A percentile compares a stretch with the other conserved stretches of the same genome.
Evolutionary conservation across 2,113 vertebrate species (phyloP).

Genomic region (Macaca fascicularis): DNA sequence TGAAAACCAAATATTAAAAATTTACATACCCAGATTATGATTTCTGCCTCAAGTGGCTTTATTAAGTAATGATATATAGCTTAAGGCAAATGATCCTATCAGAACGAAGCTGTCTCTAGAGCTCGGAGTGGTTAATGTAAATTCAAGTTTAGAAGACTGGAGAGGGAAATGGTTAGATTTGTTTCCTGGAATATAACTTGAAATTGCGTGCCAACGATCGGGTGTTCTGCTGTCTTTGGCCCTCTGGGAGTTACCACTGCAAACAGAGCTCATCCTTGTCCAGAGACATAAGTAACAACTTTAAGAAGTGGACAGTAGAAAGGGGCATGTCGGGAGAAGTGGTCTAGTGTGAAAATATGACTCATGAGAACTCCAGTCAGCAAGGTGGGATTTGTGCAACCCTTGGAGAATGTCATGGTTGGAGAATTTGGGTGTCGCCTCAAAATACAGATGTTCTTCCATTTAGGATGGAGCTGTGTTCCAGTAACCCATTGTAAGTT

Average conservation of each 20-base stretch:
- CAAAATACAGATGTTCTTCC: not conserved
- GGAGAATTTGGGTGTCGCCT: constrained; percentile 1
- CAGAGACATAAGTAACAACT: constrained; percentile 58
- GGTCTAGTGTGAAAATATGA: constrained; percentile 11
- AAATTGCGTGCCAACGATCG: not conserved
- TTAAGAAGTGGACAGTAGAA: not conserved
- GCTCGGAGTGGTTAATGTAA: not conserved
- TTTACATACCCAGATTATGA: not conserved
- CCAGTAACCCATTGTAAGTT: not conserved
- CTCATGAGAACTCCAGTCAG: not conserved
- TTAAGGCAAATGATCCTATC: not conserved
- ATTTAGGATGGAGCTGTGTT: not conserved
- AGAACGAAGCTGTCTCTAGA: not conserved
- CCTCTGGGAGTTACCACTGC: not conserved
- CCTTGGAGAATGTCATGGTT: not conserved
- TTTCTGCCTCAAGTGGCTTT: not conserved
- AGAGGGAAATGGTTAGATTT: constrained; percentile 9
- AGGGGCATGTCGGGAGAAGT: not conserved
- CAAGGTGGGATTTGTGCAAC: constrained; percentile 1
- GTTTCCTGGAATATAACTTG: constrained; percentile 59
- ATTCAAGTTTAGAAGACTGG: not conserved
- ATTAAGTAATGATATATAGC: not conserved
- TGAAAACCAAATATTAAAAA: not conserved
- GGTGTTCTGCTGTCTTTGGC: constrained; percentile 39
- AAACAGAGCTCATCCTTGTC: constrained; percentile 75